These are phyloP conservation scores for Andrena fulva DNA, from an alignment of 2,888 invertebrate species.

Conservation along the genomic window DNA sequence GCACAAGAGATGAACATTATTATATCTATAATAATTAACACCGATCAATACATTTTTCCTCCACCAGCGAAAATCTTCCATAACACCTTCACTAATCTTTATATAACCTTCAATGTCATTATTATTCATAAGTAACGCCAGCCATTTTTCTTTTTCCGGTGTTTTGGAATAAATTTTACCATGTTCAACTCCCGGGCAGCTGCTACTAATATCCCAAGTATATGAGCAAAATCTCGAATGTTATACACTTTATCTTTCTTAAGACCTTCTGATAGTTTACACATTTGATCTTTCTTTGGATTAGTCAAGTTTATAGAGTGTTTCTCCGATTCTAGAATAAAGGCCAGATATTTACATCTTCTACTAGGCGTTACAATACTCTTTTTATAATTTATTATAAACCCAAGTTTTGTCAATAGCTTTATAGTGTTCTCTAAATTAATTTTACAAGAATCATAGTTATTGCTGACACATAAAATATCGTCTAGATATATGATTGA, in stretches of 20 bases:
- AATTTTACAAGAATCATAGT: neutral
- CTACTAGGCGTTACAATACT: neutral
- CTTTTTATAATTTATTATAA: neutral
- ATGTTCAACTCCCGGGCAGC: neutral
- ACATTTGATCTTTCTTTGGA: neutral
- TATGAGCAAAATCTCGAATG: too few relatives aligned
- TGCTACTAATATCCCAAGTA: neutral
- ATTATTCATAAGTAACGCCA: neutral
- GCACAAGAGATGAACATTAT: too few relatives aligned
- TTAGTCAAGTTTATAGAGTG: neutral
- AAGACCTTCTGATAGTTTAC: neutral
- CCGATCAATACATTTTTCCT: too few relatives aligned
- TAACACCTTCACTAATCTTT: too few relatives aligned
- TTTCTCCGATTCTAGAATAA: neutral
- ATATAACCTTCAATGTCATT: neutral
- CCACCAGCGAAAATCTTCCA: too few relatives aligned
- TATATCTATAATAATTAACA: too few relatives aligned
- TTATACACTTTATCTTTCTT: too few relatives aligned
- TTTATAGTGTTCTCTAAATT: neutral
- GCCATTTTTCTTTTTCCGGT: neutral
- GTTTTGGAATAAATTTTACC: neutral
- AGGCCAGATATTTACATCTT: neutral
- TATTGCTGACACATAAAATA: neutral
- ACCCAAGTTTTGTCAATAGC: neutral
- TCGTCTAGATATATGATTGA: neutral